These are phyloP conservation scores for Lumbricus terrestris DNA, from an alignment of 2,888 invertebrate genomes.

Conservation along the genomic window DNA sequence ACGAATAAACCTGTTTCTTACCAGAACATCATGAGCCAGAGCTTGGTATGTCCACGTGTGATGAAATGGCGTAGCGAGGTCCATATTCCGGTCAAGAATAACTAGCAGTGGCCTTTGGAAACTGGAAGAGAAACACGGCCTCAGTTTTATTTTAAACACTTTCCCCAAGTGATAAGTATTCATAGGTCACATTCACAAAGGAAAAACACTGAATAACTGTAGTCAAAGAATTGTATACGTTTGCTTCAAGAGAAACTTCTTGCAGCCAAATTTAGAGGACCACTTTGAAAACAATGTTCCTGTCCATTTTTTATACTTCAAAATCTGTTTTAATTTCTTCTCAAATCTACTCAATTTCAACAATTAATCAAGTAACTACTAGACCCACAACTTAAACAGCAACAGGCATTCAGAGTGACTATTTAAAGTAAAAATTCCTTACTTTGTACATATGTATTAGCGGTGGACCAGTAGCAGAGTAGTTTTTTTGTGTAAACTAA, in stretches of 20 bases:
- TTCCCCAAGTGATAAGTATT: background rate
- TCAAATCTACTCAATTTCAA: background rate
- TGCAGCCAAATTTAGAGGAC: background rate
- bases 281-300: background rate
- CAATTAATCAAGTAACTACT: background rate
- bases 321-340: background rate
- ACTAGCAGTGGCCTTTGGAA: conserved; percentile 91
- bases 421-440: background rate
- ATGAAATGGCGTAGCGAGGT: conserved; percentile 95
- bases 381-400: background rate
- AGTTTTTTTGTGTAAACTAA: no score
- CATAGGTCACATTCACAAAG: background rate
- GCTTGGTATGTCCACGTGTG: conserved; percentile 99
- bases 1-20: conserved; percentile 28
- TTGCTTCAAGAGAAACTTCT: no score
- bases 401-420: background rate
- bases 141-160: background rate
- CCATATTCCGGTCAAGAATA: conserved; percentile 87
- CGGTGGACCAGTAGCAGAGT: no score
- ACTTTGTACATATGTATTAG: no score
- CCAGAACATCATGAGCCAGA: conserved; percentile 83
- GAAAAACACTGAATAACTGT: background rate
- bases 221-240: no score
- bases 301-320: background rate
- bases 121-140: conserved; percentile 56